Percentiles rank a stretch among this genome's conserved stretches.
Evolutionary conservation across 2,113 vertebrate genomes (phyloP).

Genomic region (Hippopotamus amphibius): DNA sequence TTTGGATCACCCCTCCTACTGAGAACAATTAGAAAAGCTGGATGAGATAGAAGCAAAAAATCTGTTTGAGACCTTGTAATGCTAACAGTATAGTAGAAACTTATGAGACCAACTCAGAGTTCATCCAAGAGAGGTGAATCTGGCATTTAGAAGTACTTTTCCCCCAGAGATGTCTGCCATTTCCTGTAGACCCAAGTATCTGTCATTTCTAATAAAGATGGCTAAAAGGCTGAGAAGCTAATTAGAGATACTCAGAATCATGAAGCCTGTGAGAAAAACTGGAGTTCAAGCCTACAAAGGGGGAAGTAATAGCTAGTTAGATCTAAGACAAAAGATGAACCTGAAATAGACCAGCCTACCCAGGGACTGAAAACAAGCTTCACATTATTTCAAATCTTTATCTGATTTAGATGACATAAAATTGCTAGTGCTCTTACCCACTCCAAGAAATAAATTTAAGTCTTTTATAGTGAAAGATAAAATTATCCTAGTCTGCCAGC

Average conservation of each 20-base stretch:
- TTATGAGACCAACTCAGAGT: background rate
- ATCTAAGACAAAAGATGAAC: background rate
- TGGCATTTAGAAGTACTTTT: constrained; percentile 6
- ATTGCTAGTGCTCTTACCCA: background rate
- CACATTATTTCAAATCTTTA: constrained; percentile 51
- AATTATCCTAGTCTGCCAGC: background rate
- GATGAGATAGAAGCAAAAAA: background rate
- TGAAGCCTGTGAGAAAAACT: background rate
- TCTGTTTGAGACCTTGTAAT: background rate
- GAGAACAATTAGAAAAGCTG: background rate
- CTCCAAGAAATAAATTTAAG: background rate
- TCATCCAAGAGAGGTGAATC: background rate
- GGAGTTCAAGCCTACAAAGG: background rate
- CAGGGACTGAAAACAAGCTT: background rate
- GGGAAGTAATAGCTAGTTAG: background rate
- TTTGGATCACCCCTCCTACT: background rate
- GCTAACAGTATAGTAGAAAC: background rate
- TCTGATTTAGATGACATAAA: background rate
- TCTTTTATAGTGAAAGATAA: constrained; percentile 39
- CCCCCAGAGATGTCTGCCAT: background rate
- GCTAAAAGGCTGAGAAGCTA: background rate
- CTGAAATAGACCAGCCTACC: background rate
- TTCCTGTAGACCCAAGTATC: background rate
- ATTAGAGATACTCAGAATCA: background rate
- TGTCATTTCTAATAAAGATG: constrained; percentile 37